These are phyloP conservation scores for Orthosia incerta DNA, from an alignment of 2,888 invertebrate species.

Conservation along the genomic window DNA sequence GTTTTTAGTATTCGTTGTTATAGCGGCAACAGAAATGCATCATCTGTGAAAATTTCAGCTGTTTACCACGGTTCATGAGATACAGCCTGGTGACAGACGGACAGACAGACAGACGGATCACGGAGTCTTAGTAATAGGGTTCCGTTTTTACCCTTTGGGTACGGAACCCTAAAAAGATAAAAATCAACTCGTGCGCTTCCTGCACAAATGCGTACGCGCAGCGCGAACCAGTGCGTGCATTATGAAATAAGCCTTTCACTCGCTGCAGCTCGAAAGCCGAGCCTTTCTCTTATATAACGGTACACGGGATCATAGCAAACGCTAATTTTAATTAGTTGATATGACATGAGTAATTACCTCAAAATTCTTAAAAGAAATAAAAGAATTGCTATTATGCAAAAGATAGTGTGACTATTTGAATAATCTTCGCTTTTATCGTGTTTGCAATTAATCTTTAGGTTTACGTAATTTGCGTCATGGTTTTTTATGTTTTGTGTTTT, in stretches of 20 bases:
- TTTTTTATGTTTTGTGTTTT: not conserved
- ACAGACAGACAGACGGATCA: too few species aligned
- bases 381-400: conserved; percentile 25
- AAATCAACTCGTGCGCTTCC: conserved; percentile 53
- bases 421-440: conserved; percentile 48
- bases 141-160: too few species aligned
- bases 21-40: too few species aligned
- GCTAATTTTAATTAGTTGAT: conserved; percentile 59
- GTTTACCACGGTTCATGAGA: too few species aligned
- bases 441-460: conserved; percentile 36
- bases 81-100: too few species aligned
- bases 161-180: too few species aligned
- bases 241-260: conserved; percentile 73
- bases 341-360: conserved; percentile 54
- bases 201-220: conserved; percentile 56
- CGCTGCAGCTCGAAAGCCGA: conserved; percentile 69
- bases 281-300: conserved; percentile 73
- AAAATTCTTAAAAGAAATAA: conserved; percentile 17
- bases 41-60: too few species aligned
- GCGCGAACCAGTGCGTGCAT: conserved; percentile 68
- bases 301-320: conserved; percentile 56
- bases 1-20: too few species aligned
- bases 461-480: conserved; percentile 29
- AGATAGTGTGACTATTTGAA: conserved; percentile 47
- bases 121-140: too few species aligned